A percentile compares a stretch with the other conserved stretches of the same genome.
Conservation (phyloP, 2,113 vertebrate genomes). For the Chlamydotis undulata region DNA sequence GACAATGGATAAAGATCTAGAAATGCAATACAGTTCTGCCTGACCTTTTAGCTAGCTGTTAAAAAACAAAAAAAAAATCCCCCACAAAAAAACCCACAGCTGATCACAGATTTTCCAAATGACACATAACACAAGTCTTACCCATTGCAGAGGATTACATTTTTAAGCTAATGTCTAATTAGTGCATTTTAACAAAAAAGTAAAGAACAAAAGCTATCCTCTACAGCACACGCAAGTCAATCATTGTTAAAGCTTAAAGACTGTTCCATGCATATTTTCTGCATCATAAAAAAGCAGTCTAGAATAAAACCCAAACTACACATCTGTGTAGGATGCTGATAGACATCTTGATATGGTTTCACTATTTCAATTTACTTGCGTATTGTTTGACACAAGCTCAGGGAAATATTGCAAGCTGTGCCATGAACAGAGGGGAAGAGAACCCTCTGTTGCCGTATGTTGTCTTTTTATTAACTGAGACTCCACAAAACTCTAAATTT, state of each 20-base stretch:
- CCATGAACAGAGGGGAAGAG: not conserved
- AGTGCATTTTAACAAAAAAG: not conserved
- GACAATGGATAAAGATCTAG: not conserved
- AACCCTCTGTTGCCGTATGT: not conserved
- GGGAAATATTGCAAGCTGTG: slow-evolving; percentile 43
- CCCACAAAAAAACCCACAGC: not conserved
- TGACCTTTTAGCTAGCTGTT: not conserved
- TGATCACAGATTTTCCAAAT: not conserved
- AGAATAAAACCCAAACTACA: slow-evolving; percentile 42
- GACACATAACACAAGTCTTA: not conserved
- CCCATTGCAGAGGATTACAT: not conserved
- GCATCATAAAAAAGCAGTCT: not conserved
- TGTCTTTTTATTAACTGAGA: slow-evolving; percentile 42
- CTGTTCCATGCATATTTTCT: not conserved
- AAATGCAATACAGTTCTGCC: not conserved
- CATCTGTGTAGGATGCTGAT: slow-evolving; percentile 38
- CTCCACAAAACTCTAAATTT: slow-evolving; percentile 24
- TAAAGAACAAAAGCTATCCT: slow-evolving; percentile 13
- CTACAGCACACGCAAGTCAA: not conserved
- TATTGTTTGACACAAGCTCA: slow-evolving; percentile 31
- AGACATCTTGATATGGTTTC: slow-evolving; percentile 25
- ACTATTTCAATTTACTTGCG: slow-evolving; percentile 57
- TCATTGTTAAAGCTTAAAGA: not conserved
- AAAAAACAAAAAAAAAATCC: not conserved
- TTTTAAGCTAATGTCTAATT: not conserved